Evolutionary conservation across 2,113 vertebrate species (phyloP), one percentile per base, ranked within the genome.

Genomic region (Pao palembangensis): DNA sequence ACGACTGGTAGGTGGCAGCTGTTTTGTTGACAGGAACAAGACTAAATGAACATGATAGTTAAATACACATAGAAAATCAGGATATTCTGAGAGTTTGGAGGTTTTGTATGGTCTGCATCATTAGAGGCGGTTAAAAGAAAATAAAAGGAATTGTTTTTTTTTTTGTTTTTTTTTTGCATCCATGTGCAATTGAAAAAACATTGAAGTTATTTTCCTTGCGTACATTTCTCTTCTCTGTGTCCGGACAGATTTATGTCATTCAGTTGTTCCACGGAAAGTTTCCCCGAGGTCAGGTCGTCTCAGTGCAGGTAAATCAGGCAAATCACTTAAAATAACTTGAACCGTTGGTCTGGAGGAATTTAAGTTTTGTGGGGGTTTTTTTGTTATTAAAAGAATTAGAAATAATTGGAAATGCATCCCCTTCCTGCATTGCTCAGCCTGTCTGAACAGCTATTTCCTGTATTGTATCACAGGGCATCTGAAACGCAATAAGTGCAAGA

Each of bases 401-500:
- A 38, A 38, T 38, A 38, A 12, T 8, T 12, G 10, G 4, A 38
- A 8, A 12, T 38, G 11, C 34, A 6, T 31, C 28, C 1, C 1
- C 2, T 31, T 38, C 34, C 34, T 38, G 8, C 34, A 1, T 31
- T 56, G 34, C 48, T 62, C 7, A n/a, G 16, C 50, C 46, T 19
- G 2, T 34, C 44, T 47, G 43, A 25, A 14, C 46, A 34, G 57
- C 47, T 17, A 2, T 31, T 19, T 55, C 2, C n/a, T 19, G 42
- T 48, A 23, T 61, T 20, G 78, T 49, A 2, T 76, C 64, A 2
- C 89, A 99, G 97, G 95, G 55, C 96, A 98, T 64, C 90, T 99
- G 83, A 97, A 94, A 88, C 91, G 94, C 5, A 88, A 92, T 0
- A 94, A 91, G 79, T 94, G 93, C 58, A 95, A 96, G 60, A 99